A percentile compares a stretch with the other conserved stretches of the same genome.
These are phyloP conservation scores for Acridotheres tristis DNA, from an alignment of 2,797 vertebrate genomes.

Conservation along the genomic window DNA sequence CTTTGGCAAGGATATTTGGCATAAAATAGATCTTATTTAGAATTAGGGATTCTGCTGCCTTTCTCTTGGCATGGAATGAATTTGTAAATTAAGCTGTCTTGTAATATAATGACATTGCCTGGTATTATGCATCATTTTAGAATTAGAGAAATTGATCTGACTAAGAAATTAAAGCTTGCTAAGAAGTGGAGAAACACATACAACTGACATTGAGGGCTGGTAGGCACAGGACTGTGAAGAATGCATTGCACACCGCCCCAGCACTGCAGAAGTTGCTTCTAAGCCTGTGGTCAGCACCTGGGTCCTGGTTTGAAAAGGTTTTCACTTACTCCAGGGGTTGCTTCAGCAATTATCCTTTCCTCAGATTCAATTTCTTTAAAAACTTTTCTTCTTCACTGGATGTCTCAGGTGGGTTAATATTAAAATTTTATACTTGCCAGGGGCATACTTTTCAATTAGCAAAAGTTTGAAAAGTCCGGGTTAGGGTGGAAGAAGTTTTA, in stretches of 20 bases:
- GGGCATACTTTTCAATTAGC: conserved; percentile 58
- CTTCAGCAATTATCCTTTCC: background rate
- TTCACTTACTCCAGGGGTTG: background rate
- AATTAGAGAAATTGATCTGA: conserved; percentile 59
- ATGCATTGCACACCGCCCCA: fast-evolving
- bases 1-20: conserved; percentile 59
- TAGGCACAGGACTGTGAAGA: fast-evolving
- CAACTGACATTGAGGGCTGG: background rate
- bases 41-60: conserved; percentile 4
- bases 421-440: conserved; percentile 63
- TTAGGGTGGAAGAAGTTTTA: background rate
- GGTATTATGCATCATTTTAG: conserved; percentile 45
- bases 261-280: fast-evolving
- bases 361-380: conserved; percentile 10
- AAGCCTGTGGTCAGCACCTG: background rate
- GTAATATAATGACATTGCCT: conserved; percentile 60
- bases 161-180: conserved; percentile 34
- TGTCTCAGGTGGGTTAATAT: conserved; percentile 12
- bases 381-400: background rate
- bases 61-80: conserved; percentile 56
- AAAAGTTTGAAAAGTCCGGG: background rate
- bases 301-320: background rate
- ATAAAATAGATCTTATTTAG: conserved; percentile 68
- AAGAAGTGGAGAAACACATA: background rate
- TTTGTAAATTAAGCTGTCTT: conserved; percentile 66